Conservation (phyloP, 2,113 vertebrate species). For the Boleophthalmus pectinirostris region DNA sequence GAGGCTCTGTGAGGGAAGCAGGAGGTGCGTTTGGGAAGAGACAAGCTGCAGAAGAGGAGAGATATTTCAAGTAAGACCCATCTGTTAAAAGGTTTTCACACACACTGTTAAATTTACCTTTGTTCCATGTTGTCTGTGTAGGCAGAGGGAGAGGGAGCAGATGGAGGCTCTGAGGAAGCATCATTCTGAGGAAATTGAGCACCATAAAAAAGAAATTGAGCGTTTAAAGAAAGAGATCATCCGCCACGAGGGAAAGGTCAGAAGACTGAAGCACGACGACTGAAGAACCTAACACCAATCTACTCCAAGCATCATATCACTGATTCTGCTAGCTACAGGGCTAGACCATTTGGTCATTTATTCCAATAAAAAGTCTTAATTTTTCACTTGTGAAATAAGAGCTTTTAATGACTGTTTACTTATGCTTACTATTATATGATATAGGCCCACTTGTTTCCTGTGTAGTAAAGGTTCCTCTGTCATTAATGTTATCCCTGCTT, state of each 20-base stretch:
- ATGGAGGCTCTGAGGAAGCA: slow-evolving; percentile 81
- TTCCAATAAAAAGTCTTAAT: slow-evolving; percentile 5
- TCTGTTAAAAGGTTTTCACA: not conserved
- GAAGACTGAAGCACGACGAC: slow-evolving; percentile 80
- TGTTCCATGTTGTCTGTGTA: slow-evolving; percentile 43
- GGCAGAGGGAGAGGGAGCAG: slow-evolving; percentile 86
- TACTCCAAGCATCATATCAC: not conserved
- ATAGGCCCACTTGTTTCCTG: too few species aligned
- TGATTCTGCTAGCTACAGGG: not conserved
- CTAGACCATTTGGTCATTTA: not conserved
- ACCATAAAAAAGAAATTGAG: slow-evolving; percentile 89
- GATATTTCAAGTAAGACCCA: slow-evolving; percentile 85
- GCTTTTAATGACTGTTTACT: not conserved
- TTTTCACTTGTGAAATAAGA: not conserved
- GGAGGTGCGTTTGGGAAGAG: slow-evolving; percentile 89
- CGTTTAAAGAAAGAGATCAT: slow-evolving; percentile 89
- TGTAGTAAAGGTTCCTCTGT: not conserved
- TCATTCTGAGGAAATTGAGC: slow-evolving; percentile 87
- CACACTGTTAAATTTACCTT: not conserved
- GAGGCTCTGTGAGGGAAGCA: slow-evolving; percentile 84
- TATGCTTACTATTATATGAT: not conserved
- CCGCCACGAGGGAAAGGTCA: slow-evolving; percentile 87
- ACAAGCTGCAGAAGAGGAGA: slow-evolving; percentile 85
- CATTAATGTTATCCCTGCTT: not conserved
- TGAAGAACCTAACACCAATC: slow-evolving; percentile 36